These are phyloP conservation scores for Parnassius smintheus DNA, from an alignment of 2,888 invertebrate species.

Conservation along the genomic window DNA sequence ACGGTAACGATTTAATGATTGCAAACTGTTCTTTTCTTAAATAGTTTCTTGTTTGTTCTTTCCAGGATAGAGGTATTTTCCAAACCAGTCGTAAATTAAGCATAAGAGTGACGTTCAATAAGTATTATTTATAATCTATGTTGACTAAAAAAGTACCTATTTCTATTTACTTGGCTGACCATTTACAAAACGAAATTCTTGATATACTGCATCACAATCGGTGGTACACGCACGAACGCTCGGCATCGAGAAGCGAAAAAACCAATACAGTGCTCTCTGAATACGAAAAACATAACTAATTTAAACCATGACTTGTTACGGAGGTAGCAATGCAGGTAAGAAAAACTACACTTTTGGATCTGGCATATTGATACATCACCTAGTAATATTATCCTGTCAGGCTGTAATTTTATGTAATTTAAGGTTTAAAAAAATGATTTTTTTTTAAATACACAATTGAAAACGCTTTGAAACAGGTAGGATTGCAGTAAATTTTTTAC, in stretches of 20 bases:
- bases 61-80: too few species aligned
- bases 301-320: conserved; percentile 49
- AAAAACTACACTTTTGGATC: conserved; percentile 26
- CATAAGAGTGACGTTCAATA: too few species aligned
- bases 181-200: not conserved
- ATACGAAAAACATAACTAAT: conserved; percentile 65
- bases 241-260: conserved; percentile 52
- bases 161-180: not conserved
- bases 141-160: not conserved
- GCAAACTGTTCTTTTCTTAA: too few species aligned
- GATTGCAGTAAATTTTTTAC: too few species aligned
- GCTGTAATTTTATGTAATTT: too few species aligned
- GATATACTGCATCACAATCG: conserved; percentile 3
- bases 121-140: not conserved
- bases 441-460: too few species aligned
- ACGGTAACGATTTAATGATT: too few species aligned
- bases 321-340: not conserved
- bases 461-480: too few species aligned
- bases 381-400: too few species aligned
- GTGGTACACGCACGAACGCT: conserved; percentile 35
- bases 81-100: too few species aligned
- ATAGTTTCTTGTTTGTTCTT: too few species aligned
- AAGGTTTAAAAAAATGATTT: too few species aligned
- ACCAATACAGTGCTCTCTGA: conserved; percentile 50
- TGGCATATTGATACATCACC: conserved; percentile 12